A percentile compares a stretch with the other conserved stretches of the same genome.
Evolutionary conservation across 2,888 invertebrate genomes (phyloP).

Genomic region (Rhyacophila evoluta): DNA sequence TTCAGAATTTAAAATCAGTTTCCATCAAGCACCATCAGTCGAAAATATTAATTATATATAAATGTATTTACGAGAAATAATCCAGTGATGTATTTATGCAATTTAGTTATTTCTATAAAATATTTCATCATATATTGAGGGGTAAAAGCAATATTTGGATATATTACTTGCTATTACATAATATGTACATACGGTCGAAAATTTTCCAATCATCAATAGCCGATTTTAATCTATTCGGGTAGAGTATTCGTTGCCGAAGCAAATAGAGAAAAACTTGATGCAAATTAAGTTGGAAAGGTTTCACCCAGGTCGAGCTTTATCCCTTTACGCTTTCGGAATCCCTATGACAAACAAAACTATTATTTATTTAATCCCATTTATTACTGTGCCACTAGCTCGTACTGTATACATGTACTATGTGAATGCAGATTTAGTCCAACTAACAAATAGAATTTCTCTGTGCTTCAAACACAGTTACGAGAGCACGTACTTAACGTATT

Average conservation of each 20-base stretch:
- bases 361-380: conserved; percentile 36
- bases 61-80: too few species aligned
- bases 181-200: background rate
- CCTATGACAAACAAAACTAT: conserved; percentile 35
- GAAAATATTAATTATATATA: too few species aligned
- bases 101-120: too few species aligned
- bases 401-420: background rate
- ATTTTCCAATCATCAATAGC: background rate
- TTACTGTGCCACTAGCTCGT: background rate
- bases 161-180: background rate
- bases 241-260: background rate
- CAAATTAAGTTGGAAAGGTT: conserved; percentile 19
- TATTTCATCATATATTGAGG: too few species aligned
- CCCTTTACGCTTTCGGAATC: background rate
- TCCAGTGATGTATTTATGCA: too few species aligned
- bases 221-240: conserved; percentile 18
- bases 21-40: too few species aligned
- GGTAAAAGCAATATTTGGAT: background rate
- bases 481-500: background rate
- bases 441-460: background rate
- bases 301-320: background rate
- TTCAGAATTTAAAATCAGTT: too few species aligned
- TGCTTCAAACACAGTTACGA: background rate
- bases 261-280: conserved; percentile 16
- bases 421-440: conserved; percentile 1